phyloP scores from a whole-genome alignment of 2,113 vertebrate species.

The Scalopus aquaticus region DNA sequence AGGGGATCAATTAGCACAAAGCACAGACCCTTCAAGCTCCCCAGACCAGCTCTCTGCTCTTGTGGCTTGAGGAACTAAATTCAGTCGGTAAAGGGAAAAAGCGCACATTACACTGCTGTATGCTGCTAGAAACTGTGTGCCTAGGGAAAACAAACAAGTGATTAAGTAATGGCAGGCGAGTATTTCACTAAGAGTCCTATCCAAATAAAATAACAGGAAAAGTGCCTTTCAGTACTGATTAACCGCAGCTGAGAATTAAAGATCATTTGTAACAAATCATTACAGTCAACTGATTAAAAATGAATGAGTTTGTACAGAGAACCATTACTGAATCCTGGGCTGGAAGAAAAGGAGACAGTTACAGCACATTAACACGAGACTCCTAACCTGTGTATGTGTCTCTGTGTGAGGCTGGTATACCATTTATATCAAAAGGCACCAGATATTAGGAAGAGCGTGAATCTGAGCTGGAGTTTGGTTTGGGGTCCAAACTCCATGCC shows the following conservation, averaged over 20 bases:
- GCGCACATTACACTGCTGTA: slow-evolving; percentile 58
- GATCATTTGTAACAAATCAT: slow-evolving; percentile 86
- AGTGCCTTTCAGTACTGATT: slow-evolving; percentile 82
- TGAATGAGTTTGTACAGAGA: slow-evolving; percentile 82
- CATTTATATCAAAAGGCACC: not conserved
- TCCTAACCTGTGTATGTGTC: not conserved
- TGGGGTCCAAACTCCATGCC: too few relatives aligned
- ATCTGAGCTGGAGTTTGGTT: not conserved
- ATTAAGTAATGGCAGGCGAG: slow-evolving; percentile 85
- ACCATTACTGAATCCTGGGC: slow-evolving; percentile 66
- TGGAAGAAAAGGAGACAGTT: not conserved
- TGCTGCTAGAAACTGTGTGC: slow-evolving; percentile 76
- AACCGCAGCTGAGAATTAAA: slow-evolving; percentile 81
- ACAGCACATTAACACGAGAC: slow-evolving; percentile 9
- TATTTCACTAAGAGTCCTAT: slow-evolving; percentile 83
- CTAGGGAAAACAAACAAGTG: slow-evolving; percentile 85
- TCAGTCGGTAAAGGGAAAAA: slow-evolving; percentile 64
- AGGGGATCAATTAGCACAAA: not conserved
- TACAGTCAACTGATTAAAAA: slow-evolving; percentile 85
- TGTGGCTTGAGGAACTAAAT: slow-evolving; percentile 54
- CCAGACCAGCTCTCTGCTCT: not conserved
- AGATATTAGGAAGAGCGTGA: not conserved
- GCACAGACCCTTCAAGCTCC: not conserved
- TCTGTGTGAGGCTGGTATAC: not conserved
- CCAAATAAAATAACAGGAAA: slow-evolving; percentile 83